These are phyloP conservation scores for Mustela nigripes DNA, from an alignment of 2,113 vertebrate genomes.

Conservation along the genomic window DNA sequence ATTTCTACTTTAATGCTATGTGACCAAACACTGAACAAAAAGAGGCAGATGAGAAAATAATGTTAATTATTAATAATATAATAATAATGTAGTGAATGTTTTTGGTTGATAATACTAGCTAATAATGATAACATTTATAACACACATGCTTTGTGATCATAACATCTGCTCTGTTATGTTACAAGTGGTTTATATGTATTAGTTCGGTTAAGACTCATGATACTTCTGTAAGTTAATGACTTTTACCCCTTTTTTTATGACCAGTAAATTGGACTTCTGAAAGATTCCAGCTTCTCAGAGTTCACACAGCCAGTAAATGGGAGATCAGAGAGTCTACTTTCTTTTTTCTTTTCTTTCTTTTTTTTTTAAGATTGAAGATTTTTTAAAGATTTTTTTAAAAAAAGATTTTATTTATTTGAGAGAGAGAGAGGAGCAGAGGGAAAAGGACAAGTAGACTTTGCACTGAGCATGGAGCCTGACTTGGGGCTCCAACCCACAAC, in stretches of 20 bases:
- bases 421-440: not conserved
- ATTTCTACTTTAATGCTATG: not conserved
- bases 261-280: not conserved
- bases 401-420: not conserved
- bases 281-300: slow-evolving; percentile 23
- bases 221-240: not conserved
- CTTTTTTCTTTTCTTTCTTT: not conserved
- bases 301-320: not conserved
- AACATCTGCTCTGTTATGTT: not conserved
- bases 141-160: not conserved
- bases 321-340: not conserved
- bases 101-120: not conserved
- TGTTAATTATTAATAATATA: not conserved
- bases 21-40: not conserved
- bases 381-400: no score
- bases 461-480: not conserved
- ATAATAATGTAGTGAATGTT: not conserved
- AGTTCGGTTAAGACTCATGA: not conserved
- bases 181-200: not conserved
- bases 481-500: not conserved
- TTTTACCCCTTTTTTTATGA: not conserved
- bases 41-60: not conserved
- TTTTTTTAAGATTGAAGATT: not conserved
- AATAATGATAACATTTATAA: not conserved
- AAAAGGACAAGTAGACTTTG: not conserved